Percentiles rank a stretch among this genome's conserved stretches.
Evolutionary conservation across 2,888 invertebrate genomes (phyloP).

Genomic region (Eupithecia abbreviata): DNA sequence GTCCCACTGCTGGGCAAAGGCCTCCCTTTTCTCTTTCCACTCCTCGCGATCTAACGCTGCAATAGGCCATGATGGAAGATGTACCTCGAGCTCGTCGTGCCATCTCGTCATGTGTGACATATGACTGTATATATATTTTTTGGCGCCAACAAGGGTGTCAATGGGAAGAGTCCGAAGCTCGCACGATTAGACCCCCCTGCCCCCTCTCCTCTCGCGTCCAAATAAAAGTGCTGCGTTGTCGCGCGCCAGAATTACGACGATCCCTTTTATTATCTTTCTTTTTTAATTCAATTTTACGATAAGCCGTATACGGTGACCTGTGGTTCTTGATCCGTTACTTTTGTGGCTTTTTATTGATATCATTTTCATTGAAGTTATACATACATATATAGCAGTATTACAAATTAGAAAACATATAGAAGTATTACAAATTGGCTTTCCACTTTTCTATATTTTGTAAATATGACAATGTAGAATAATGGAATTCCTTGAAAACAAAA

Average conservation of each 20-base stretch:
- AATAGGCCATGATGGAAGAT: too few species aligned
- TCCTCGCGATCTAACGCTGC: too few species aligned
- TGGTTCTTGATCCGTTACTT: conserved; percentile 49
- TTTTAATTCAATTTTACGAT: conserved; percentile 83
- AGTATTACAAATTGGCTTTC: neutral
- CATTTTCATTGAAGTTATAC: conserved; percentile 2
- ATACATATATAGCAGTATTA: too few species aligned
- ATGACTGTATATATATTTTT: neutral
- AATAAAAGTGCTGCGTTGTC: conserved; percentile 82
- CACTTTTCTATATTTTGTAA: neutral
- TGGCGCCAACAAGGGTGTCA: conserved; percentile 36
- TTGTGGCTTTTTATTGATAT: conserved; percentile 18
- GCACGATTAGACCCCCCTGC: conserved; percentile 69
- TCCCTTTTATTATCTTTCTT: conserved; percentile 79
- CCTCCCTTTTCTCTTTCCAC: too few species aligned
- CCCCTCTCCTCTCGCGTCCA: conserved; percentile 57
- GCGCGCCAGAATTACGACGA: conserved; percentile 82
- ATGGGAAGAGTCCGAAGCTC: conserved; percentile 61
- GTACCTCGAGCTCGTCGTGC: too few species aligned
- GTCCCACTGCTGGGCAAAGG: too few species aligned
- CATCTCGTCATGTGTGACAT: too few species aligned
- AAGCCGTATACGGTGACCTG: conserved; percentile 63
- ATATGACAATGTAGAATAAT: neutral
- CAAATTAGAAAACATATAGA: too few species aligned
- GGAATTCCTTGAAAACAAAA: neutral